Conservation (phyloP, 2,113 vertebrate genomes). For the Chlorodrepanis virens region DNA sequence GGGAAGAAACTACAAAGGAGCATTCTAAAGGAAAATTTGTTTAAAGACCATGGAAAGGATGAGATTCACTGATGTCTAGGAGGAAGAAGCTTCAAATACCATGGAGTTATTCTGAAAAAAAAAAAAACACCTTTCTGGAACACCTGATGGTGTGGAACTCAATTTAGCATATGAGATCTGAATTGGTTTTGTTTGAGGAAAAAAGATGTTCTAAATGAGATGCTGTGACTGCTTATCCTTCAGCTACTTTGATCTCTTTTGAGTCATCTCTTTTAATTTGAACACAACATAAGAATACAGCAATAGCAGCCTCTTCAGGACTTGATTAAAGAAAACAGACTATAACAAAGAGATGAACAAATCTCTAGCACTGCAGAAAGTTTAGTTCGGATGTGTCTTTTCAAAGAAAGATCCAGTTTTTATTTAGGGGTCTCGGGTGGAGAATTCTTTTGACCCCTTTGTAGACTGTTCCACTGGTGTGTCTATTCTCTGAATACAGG, state of each 20-base stretch:
- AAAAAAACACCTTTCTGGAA: neutral
- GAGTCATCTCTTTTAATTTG: constrained; percentile 29
- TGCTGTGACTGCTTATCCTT: neutral
- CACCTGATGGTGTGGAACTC: neutral
- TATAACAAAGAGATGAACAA: neutral
- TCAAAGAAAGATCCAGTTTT: neutral
- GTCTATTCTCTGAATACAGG: neutral
- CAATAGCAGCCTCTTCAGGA: neutral
- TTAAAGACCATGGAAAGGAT: neutral
- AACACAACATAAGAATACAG: neutral
- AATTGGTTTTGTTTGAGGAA: constrained; percentile 3
- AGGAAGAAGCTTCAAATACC: neutral
- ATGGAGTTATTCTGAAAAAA: neutral
- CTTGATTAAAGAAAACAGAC: neutral
- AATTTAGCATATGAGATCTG: neutral
- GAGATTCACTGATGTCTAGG: constrained; percentile 19
- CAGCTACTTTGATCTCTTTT: constrained; percentile 37
- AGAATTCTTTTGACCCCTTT: neutral
- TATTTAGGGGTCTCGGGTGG: neutral
- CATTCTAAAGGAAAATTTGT: neutral
- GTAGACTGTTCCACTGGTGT: neutral
- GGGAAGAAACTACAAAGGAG: constrained; percentile 5
- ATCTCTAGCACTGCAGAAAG: neutral
- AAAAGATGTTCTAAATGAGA: neutral
- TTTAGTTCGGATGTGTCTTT: neutral